phyloP scores from a whole-genome alignment of 1,140 invertebrate species.

The Pteromalus puparum region DNA sequence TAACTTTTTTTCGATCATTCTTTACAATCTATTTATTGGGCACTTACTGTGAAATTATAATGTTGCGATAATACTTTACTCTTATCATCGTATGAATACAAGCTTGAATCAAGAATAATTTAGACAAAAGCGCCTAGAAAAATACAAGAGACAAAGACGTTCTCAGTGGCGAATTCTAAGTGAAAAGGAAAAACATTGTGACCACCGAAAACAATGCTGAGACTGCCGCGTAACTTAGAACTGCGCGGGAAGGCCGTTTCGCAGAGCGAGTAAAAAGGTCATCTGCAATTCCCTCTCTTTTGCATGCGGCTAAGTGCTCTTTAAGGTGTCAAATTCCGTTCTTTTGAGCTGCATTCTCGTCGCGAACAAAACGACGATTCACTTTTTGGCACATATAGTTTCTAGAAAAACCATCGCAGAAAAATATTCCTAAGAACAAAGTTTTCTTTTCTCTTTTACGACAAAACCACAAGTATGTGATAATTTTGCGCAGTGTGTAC shows the following conservation, averaged over 20 bases:
- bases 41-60: too few relatives aligned
- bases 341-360: not conserved
- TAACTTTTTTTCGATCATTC: too few relatives aligned
- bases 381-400: not conserved
- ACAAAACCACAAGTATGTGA: not conserved
- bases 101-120: too few relatives aligned
- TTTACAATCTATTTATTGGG: too few relatives aligned
- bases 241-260: slow-evolving; percentile 32
- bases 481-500: not conserved
- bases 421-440: not conserved
- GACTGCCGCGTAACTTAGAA: slow-evolving; percentile 31
- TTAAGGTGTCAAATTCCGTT: not conserved
- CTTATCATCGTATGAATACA: too few relatives aligned
- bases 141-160: not conserved
- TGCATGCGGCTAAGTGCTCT: not conserved
- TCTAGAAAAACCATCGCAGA: too few relatives aligned
- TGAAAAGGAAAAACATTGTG: not conserved
- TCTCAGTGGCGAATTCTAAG: not conserved
- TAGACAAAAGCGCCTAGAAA: too few relatives aligned
- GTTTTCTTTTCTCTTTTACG: not conserved
- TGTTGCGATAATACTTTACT: too few relatives aligned
- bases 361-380: not conserved
- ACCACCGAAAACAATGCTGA: slow-evolving; percentile 9
- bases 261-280: slow-evolving; percentile 36
- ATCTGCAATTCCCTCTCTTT: not conserved